Percentiles rank a stretch among this genome's conserved stretches.
Conservation (phyloP, 2,797 vertebrate genomes). For the Arrhamphus sclerolepis region DNA sequence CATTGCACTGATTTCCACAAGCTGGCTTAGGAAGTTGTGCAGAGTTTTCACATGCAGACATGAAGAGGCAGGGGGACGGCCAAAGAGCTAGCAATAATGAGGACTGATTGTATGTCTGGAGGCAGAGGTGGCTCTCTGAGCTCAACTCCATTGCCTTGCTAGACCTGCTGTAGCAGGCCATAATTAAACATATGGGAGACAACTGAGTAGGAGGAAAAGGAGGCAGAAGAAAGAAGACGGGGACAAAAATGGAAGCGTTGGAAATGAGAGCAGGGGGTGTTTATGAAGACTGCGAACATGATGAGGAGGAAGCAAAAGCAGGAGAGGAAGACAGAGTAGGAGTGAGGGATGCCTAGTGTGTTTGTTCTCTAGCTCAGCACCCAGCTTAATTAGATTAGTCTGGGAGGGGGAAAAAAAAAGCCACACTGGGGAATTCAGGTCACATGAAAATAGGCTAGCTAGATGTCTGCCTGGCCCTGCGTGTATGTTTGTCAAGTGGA, state of each 20-base stretch:
- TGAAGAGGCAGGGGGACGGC: slow-evolving; percentile 41
- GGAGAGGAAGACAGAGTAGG: slow-evolving; percentile 60
- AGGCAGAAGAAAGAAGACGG: slow-evolving; percentile 55
- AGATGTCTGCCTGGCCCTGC: slow-evolving; percentile 79
- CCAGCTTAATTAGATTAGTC: slow-evolving; percentile 84
- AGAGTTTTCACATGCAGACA: slow-evolving; percentile 49
- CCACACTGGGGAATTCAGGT: slow-evolving; percentile 84
- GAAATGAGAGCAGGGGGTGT: slow-evolving; percentile 28
- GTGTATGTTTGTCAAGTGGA: slow-evolving; percentile 79
- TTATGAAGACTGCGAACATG: slow-evolving; percentile 47
- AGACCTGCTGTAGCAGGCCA: slow-evolving; percentile 69
- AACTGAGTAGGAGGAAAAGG: slow-evolving; percentile 65
- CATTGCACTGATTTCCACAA: slow-evolving; percentile 38
- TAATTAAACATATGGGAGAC: slow-evolving; percentile 78
- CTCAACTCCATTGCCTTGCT: slow-evolving; percentile 57
- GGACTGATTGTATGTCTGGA: slow-evolving; percentile 75
- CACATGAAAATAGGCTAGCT: slow-evolving; percentile 85
- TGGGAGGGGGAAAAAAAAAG: slow-evolving; percentile 68
- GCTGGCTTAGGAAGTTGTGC: slow-evolving; percentile 44
- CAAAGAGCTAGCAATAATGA: slow-evolving; percentile 67
- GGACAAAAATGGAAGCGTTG: slow-evolving; percentile 52
- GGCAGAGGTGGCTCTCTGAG: slow-evolving; percentile 66
- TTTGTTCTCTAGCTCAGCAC: slow-evolving; percentile 75
- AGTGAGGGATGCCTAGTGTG: slow-evolving; percentile 64
- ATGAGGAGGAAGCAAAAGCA: slow-evolving; percentile 59